Conservation (phyloP, 1,140 invertebrate species). For the Maconellicoccus hirsutus region DNA sequence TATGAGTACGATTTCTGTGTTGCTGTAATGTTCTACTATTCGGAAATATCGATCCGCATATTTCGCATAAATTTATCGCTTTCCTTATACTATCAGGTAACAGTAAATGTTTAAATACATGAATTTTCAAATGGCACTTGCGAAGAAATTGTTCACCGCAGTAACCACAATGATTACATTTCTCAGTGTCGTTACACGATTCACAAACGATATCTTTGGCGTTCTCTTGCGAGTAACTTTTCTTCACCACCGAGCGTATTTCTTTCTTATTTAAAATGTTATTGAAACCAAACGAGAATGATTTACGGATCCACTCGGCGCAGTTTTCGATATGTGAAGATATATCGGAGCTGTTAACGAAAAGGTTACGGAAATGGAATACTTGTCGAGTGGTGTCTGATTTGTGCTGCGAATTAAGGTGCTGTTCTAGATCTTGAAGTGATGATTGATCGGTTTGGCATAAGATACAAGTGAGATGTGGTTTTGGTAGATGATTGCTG, state of each 20-base stretch:
- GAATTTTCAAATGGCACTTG: not conserved
- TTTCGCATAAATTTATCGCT: not conserved
- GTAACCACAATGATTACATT: too few relatives aligned
- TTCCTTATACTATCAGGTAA: not conserved
- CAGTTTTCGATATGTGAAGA: not conserved
- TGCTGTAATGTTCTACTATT: not conserved
- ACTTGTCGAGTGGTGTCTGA: not conserved
- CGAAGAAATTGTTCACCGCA: not conserved
- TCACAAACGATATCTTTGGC: too few relatives aligned
- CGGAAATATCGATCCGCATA: not conserved
- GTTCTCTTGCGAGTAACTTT: too few relatives aligned
- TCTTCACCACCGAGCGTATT: too few relatives aligned
- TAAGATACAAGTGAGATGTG: not conserved
- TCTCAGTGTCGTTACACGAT: too few relatives aligned
- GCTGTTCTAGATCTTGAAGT: not conserved
- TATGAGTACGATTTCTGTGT: not conserved
- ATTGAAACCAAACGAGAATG: not conserved
- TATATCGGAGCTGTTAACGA: not conserved
- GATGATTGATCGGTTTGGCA: not conserved
- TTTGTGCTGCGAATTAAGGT: not conserved
- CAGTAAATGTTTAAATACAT: not conserved
- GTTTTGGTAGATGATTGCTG: not conserved
- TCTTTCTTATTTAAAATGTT: too few relatives aligned
- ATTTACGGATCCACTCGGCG: not conserved
- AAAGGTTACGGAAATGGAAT: not conserved